Evolutionary conservation across 2,888 invertebrate species (phyloP), one percentile per base, ranked within the genome.

Genomic region (Nebria salina): DNA sequence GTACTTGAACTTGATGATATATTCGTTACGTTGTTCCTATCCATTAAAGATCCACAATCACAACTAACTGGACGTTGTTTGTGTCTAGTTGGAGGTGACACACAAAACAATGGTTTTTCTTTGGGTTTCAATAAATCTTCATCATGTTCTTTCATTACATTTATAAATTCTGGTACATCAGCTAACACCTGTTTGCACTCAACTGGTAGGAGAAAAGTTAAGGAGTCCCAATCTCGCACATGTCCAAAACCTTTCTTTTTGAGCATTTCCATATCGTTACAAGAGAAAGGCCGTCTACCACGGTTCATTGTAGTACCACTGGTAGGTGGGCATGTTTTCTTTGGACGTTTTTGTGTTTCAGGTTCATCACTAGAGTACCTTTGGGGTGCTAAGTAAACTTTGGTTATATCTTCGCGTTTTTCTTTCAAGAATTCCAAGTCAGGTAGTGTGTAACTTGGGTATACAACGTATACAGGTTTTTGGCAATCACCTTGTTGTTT

Each of bases 161-260:
- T 92, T 83, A 93, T 91, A 73, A 95, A 90, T 89, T 96, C 95
- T 7, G 96, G 96, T 85, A 96, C 92, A 87, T 96, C 95, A 15
- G 94, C 92, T 75, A 97, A 88, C 83, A 96, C 91, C 86, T 94
- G 93, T 83, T 93, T 92, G 87, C 95, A 96, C 88, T 98, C 97
- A 83, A 92, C 90, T 3, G 98, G 98, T 83, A 98, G 89, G 75
- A 98, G 91, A 84, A 97, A 94, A 85, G 95, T 96, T 76, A 98
- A 90, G 0, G 97, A 97, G 86, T 97, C 96, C 98, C 98, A 98
- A 88, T 98, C 98, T 87, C 94, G 93, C 8, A 98, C 94, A 87
- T 97, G 97, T 68, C 93, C 92, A 83, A 96, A 93, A 77, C 96
- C 95, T 88, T 94, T 94, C 86, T 94, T 94, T 86, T 94, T 94